These are phyloP conservation scores for Varanus salvator DNA, from an alignment of 2,113 vertebrate genomes.

Conservation along the genomic window DNA sequence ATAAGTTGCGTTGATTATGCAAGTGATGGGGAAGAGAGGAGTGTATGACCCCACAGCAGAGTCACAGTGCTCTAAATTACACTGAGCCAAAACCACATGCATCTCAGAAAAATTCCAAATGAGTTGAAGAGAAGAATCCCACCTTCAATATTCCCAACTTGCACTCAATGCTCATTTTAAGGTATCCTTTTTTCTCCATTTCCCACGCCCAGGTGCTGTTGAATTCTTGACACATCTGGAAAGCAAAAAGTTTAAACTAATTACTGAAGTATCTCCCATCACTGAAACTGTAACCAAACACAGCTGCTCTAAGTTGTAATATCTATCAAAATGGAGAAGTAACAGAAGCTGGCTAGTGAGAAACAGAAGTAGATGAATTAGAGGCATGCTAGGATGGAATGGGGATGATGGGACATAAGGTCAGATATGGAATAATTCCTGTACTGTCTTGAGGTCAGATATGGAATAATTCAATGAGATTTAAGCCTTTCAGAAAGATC, in stretches of 20 bases:
- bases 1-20: no score
- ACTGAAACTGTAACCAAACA: background rate
- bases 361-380: background rate
- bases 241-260: conserved; percentile 54
- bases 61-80: background rate
- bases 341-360: background rate
- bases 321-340: background rate
- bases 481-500: background rate
- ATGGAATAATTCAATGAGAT: background rate
- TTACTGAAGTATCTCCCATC: background rate
- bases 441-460: background rate
- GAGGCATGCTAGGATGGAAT: background rate
- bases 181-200: conserved; percentile 97
- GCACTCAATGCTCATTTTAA: conserved; percentile 94
- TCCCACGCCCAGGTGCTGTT: conserved; percentile 99
- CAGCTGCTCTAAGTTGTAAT: background rate
- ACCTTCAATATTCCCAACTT: conserved; percentile 97
- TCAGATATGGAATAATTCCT: background rate
- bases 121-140: conserved; percentile 32
- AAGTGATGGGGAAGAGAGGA: background rate
- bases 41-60: no score
- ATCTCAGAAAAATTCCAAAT: background rate
- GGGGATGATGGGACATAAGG: background rate
- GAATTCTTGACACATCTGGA: conserved; percentile 94
- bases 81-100: background rate